phyloP scores from a whole-genome alignment of 1,140 invertebrate species.

The Ephestia elutella region DNA sequence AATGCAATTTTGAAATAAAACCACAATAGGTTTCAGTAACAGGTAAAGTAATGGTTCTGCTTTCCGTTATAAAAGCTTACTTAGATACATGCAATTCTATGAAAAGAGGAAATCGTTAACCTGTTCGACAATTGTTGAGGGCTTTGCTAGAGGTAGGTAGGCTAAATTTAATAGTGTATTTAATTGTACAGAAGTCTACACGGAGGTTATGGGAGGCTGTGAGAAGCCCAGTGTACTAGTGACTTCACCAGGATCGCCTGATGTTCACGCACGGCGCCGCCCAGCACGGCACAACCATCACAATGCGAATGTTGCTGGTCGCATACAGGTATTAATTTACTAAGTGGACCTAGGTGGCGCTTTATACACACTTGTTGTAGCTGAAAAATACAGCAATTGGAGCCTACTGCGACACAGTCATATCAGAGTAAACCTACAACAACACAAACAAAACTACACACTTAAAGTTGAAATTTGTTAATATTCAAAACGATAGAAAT shows the following conservation, averaged over 20 bases:
- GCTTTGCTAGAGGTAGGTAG: not conserved
- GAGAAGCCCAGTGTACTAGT: conserved; percentile 89
- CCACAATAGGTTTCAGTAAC: not conserved
- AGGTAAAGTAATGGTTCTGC: not conserved
- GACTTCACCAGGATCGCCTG: conserved; percentile 90
- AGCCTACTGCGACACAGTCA: too few relatives aligned
- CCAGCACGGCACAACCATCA: conserved; percentile 67
- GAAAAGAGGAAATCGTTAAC: not conserved
- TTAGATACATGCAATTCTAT: not conserved
- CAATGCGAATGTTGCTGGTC: conserved; percentile 78
- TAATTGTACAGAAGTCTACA: conserved; percentile 75
- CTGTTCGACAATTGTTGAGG: not conserved
- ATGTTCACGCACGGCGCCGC: conserved; percentile 76
- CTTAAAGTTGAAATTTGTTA: too few relatives aligned
- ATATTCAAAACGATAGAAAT: too few relatives aligned
- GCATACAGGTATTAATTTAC: conserved; percentile 72
- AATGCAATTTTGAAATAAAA: not conserved
- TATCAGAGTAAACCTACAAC: too few relatives aligned
- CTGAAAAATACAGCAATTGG: too few relatives aligned
- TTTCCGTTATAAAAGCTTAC: not conserved
- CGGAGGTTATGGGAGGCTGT: conserved; percentile 76
- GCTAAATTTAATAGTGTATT: conserved; percentile 1
- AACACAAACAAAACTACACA: too few relatives aligned
- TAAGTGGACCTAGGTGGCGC: not conserved
- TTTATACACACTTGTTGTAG: too few relatives aligned